These are phyloP conservation scores for Dusona sp. DNA, from an alignment of 2,888 invertebrate genomes.

Conservation along the genomic window DNA sequence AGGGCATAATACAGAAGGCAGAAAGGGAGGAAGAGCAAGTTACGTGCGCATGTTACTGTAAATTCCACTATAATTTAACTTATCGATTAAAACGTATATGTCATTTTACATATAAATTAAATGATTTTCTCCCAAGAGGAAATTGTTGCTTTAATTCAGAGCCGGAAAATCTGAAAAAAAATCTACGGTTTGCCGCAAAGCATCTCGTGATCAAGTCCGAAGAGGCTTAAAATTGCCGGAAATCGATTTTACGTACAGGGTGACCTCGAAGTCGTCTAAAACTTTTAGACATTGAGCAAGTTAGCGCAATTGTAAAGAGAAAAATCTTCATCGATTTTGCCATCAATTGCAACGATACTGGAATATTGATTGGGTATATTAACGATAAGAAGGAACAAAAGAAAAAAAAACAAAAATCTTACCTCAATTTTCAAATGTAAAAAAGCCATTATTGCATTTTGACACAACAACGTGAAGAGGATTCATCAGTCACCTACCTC, in stretches of 20 bases:
- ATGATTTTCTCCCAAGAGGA: slow-evolving; percentile 6
- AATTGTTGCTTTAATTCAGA: slow-evolving; percentile 20
- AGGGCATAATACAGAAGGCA: neutral
- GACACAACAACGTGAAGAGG: no score
- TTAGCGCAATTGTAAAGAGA: neutral
- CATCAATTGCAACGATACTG: neutral
- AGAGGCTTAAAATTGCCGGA: neutral
- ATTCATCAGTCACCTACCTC: no score
- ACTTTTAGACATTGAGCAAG: neutral
- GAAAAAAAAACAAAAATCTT: neutral
- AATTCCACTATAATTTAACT: slow-evolving; percentile 8
- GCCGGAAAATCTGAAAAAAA: neutral
- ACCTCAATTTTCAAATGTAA: neutral
- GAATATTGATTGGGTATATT: neutral
- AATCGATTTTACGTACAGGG: slow-evolving; percentile 7
- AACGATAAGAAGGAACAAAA: neutral
- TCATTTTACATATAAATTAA: slow-evolving; percentile 3
- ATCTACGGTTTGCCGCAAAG: neutral
- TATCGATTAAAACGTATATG: slow-evolving; percentile 3
- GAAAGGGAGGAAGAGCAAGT: neutral
- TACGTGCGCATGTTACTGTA: neutral
- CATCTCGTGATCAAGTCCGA: neutral
- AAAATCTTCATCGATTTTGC: neutral
- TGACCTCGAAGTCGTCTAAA: neutral
- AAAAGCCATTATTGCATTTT: no score